Evolutionary conservation across 2,888 invertebrate species (phyloP), one percentile per base, ranked within the genome.

Genomic region (Coelinius sp.): DNA sequence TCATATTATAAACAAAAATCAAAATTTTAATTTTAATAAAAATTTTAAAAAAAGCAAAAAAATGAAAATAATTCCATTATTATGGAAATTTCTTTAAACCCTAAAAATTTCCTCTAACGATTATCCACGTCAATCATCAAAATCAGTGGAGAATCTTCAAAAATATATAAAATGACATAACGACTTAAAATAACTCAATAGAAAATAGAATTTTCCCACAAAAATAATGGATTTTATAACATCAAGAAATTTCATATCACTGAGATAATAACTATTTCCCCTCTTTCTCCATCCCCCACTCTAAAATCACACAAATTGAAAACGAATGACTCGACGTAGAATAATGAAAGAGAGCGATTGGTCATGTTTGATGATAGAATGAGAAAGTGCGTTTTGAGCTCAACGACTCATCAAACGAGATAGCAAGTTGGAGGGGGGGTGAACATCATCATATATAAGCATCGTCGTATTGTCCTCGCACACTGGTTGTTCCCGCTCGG

Each of bases 401-500:
- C 38, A 68, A 62, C 41, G 35, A 62, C 63, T 53, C 53, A 72
- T 72, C 68, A 64, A 44, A 53, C 78, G 79, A 77, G 76, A 68
- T 68, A 71, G 2, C 6, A 41, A 63, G 63, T 24, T n/a, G 65
- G 69, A 65, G 70, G 71, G 66, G 66, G 52, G 44, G 63, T 62
- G 70, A 68, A 74, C 63, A 63, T 69, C 74, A 67, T 76, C 76
- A 80, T 86, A 86, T 86, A 86, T 86, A 86, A 86, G 85, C 82
- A n/a, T 80, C 83, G 80, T 77, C 73, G 78, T 76, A 77, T 79
- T 79, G 77, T 75, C 78, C 64, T 73, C 76, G 79, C 77, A 73
- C 80, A 79, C 84, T 79, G 83, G 85, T 86, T 85, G 85, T 83
- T 86, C 85, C 86, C 85, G 82, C 78, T 79, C 79, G 86, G 86